These are phyloP conservation scores for Pangasianodon hypophthalmus DNA, from an alignment of 2,113 vertebrate genomes.

Conservation along the genomic window DNA sequence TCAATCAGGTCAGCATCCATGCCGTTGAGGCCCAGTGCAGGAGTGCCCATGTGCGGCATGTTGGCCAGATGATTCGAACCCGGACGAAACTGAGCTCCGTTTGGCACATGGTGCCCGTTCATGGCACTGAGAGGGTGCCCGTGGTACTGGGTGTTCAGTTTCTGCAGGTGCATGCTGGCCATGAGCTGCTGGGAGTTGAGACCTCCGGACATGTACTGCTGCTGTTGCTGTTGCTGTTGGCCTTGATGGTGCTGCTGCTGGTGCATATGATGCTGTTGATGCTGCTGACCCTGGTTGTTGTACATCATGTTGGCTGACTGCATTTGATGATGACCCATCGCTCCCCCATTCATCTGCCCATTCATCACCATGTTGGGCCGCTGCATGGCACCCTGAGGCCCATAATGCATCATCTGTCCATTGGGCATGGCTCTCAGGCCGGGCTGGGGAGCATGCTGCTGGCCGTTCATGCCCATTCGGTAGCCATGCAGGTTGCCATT, in stretches of 20 bases:
- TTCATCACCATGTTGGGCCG: slow-evolving; percentile 79
- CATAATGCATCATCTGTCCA: slow-evolving; percentile 85
- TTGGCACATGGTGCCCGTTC: slow-evolving; percentile 76
- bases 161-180: slow-evolving; percentile 92
- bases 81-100: slow-evolving; percentile 77
- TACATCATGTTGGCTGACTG: slow-evolving; percentile 79
- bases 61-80: slow-evolving; percentile 77
- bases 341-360: slow-evolving; percentile 74
- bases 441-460: slow-evolving; percentile 81
- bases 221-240: slow-evolving; percentile 65
- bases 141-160: slow-evolving; percentile 89
- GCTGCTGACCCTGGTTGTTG: slow-evolving; percentile 67
- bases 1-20: slow-evolving; percentile 95
- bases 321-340: slow-evolving; percentile 81
- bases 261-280: slow-evolving; percentile 61
- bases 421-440: slow-evolving; percentile 76
- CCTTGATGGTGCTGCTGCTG: slow-evolving; percentile 58
- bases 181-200: slow-evolving; percentile 86
- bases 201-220: slow-evolving; percentile 83
- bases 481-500: slow-evolving; percentile 82
- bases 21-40: slow-evolving; percentile 80
- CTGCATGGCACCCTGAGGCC: slow-evolving; percentile 75
- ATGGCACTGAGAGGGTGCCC: slow-evolving; percentile 80
- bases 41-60: slow-evolving; percentile 83
- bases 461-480: slow-evolving; percentile 83